These are phyloP conservation scores for Hypolimnas misippus DNA, from an alignment of 2,888 invertebrate species.

Conservation along the genomic window DNA sequence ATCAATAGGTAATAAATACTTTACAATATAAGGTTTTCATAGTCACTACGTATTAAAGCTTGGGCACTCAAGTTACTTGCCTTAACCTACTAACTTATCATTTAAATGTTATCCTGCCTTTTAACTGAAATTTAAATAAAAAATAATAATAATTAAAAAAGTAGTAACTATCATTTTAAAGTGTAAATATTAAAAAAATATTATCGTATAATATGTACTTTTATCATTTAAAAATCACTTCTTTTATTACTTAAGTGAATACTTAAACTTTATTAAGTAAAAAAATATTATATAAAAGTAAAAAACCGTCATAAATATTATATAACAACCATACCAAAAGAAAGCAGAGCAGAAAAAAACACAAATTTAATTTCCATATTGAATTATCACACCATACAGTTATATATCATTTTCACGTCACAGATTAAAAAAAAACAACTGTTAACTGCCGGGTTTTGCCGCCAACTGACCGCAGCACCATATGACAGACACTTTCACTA, in stretches of 20 bases:
- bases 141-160: not conserved
- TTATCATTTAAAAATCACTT: no score
- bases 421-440: conserved; percentile 42
- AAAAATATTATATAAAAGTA: not conserved
- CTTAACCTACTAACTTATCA: conserved; percentile 6
- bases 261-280: not conserved
- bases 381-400: conserved; percentile 18
- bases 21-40: no score
- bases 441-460: conserved; percentile 61
- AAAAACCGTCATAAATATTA: no score
- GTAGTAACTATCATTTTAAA: not conserved
- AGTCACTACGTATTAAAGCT: not conserved
- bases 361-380: conserved; percentile 42
- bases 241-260: no score
- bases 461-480: conserved; percentile 68
- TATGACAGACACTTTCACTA: conserved; percentile 58
- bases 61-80: conserved; percentile 1
- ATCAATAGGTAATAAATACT: no score
- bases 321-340: conserved; percentile 47
- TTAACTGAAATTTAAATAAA: not conserved
- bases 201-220: no score
- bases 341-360: conserved; percentile 47
- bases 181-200: no score
- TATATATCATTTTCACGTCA: conserved; percentile 34
- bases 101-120: not conserved